Percentiles rank a stretch among this genome's conserved stretches.
phyloP scores from a whole-genome alignment of 2,888 invertebrate genomes.

The Scelioninae gen. 2 region DNA sequence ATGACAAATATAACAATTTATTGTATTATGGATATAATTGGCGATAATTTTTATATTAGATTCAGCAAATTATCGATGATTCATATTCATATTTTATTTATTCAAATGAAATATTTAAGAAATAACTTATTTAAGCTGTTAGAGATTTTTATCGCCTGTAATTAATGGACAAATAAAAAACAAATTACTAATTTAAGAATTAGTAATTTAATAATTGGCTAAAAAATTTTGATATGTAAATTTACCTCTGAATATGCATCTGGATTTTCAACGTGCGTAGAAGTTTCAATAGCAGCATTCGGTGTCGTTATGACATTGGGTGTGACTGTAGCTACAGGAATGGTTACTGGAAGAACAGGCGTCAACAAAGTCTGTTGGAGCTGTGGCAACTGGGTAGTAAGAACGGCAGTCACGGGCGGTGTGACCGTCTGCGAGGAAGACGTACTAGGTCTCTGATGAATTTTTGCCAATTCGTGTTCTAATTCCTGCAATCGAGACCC shows the following conservation, averaged over 20 bases:
- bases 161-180: too few relatives aligned
- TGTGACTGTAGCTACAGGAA: constrained; percentile 67
- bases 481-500: constrained; percentile 73
- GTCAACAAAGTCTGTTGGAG: constrained; percentile 63
- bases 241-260: constrained; percentile 65
- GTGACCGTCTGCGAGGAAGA: constrained; percentile 69
- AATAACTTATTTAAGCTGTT: too few relatives aligned
- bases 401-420: constrained; percentile 66
- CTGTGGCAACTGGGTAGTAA: constrained; percentile 53
- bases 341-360: constrained; percentile 63
- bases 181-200: too few relatives aligned
- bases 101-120: too few relatives aligned
- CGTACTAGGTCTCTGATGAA: constrained; percentile 72
- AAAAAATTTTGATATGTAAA: too few relatives aligned
- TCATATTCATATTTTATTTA: too few relatives aligned
- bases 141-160: too few relatives aligned
- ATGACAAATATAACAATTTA: too few relatives aligned
- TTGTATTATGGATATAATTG: too few relatives aligned
- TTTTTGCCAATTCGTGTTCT: constrained; percentile 75
- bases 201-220: too few relatives aligned
- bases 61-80: too few relatives aligned
- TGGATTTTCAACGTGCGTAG: constrained; percentile 66
- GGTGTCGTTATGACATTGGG: constrained; percentile 64
- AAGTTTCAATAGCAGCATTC: constrained; percentile 66
- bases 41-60: too few relatives aligned